Evolutionary conservation across 2,797 vertebrate species (phyloP), one percentile per base, ranked within the genome.

Genomic region (Myotis pilosus): DNA sequence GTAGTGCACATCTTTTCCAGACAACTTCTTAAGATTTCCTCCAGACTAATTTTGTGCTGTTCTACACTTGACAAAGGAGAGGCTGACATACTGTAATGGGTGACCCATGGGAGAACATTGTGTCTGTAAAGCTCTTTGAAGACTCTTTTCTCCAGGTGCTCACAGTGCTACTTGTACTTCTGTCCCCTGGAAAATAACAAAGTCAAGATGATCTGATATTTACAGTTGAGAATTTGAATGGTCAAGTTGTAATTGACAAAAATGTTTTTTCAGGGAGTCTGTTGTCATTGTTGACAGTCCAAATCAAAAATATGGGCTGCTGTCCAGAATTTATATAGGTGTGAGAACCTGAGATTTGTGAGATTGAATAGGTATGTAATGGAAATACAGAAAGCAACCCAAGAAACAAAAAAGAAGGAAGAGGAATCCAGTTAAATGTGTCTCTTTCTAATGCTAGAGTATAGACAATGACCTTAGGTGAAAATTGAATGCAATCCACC

Each of bases 131-230:
- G 2, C 3, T 85, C 23, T 85, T 25, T 4, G 44, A 93, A 8
- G 72, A 17, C 15, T 76, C 87, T 87, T 91, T 38, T 47, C 15
- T 82, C 33, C 33, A 87, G 20, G 12, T 8, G 4, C n/a, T 91
- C 16, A 20, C 0, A 2, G 5, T 22, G 2, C 25, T 69, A 60
- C 53, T 86, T 94, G 30, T 89, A 75, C 30, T 94, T 96, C 66
- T 41, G 8, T 74, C 19, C 87, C 20, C 38, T 79, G 19, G 15
- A 95, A 95, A 66, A 41, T 68, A 90, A 51, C 49, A 79, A 87
- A 79, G 95, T 97, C 81, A 82, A 93, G 90, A 92, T 95, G 94
- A 49, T 79, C 92, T 86, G 25, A 33, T 91, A 64, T 20, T 76
- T n/a, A 13, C 16, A 33, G 20, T 25, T 64, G 13, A 95, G 22